Evolutionary conservation across 2,888 invertebrate species (phyloP), one percentile per base, ranked within the genome.

Genomic region (Lobophora halterata): DNA sequence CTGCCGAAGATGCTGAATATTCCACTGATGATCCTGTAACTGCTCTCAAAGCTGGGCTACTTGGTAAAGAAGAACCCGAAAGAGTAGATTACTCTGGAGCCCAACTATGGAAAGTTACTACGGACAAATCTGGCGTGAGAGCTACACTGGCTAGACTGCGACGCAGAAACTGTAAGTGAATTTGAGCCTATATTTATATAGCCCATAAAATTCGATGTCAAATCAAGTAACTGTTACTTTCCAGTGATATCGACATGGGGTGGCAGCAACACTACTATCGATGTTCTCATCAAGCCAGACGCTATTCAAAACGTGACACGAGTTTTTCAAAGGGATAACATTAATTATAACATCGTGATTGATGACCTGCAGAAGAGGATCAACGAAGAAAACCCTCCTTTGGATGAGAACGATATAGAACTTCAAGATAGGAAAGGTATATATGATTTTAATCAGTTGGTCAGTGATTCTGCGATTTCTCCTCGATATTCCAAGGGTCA

Each of bases 301-400:
- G 89, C 90, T n/a, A 71, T 93, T 28, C 80, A 88, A 26, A 90
- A 90, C 48, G 92, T 95, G 1, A 89, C 91, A 34, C 78, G 89
- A 30, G 80, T 89, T 35, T 87, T 96, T 17, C 80, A 86, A 35
- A 85, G 90, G 19, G 89, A 91, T 46, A 90, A 91, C 34, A 89
- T 95, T 37, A 71, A 89, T 10, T 94, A 89, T 65, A 89, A 92
- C 31, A 83, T 95, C n/a, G 77, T 94, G 24, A 94, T 96, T 58
- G 89, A 92, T 29, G 93, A 96, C 76, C 72, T 96, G 30, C 95
- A 96, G 72, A 88, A 88, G 58, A 92, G 92, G 27, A 95, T 96
- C 46, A 91, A 95, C 54, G 90, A 90, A 47, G 95, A 95, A 79
- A 96, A 95, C 76, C 94, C 94, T 25, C 89, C 90, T 2, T 78